Percentiles rank a stretch among this genome's conserved stretches.
Conservation (phyloP, 2,888 invertebrate genomes). For the Cosmorhoe ocellata region DNA sequence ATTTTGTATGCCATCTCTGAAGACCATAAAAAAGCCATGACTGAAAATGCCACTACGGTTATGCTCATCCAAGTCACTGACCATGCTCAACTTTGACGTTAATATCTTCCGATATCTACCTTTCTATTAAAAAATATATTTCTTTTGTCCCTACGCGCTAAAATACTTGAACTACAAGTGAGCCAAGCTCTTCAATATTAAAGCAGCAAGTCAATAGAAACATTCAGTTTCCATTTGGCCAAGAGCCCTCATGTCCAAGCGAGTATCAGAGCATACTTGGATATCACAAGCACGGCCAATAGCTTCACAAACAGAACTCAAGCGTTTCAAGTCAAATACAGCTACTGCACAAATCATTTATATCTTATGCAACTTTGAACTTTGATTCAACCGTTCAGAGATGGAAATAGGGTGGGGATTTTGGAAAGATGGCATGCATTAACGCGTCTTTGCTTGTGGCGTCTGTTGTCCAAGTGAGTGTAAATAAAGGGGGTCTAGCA, state of each 20-base stretch:
- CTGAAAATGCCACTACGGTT: no score
- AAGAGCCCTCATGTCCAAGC: slow-evolving; percentile 19
- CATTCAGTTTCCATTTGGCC: slow-evolving; percentile 6
- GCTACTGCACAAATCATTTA: slow-evolving; percentile 25
- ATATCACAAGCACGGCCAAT: slow-evolving; percentile 34
- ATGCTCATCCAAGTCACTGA: no score
- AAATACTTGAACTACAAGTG: slow-evolving; percentile 2
- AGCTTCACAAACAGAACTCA: slow-evolving; percentile 35
- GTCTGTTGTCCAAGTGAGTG: slow-evolving; percentile 22
- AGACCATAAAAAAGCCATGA: no score
- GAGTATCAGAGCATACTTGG: slow-evolving; percentile 23
- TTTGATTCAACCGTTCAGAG: slow-evolving; percentile 1
- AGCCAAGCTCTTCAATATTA: slow-evolving; percentile 12
- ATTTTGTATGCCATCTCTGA: no score
- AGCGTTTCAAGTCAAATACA: slow-evolving; percentile 33
- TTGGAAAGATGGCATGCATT: slow-evolving; percentile 13
- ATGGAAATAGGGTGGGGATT: background rate
- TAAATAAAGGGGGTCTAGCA: slow-evolving; percentile 5
- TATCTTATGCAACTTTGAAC: slow-evolving; percentile 9
- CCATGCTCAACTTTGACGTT: no score
- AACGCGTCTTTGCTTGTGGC: slow-evolving; percentile 27
- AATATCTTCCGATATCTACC: no score
- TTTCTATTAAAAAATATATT: no score
- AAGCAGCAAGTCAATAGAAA: slow-evolving; percentile 19
- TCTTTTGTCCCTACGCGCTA: no score